Evolutionary conservation across 2,888 invertebrate genomes (phyloP), one percentile per base, ranked within the genome.

Genomic region (Zelleria hepariella): DNA sequence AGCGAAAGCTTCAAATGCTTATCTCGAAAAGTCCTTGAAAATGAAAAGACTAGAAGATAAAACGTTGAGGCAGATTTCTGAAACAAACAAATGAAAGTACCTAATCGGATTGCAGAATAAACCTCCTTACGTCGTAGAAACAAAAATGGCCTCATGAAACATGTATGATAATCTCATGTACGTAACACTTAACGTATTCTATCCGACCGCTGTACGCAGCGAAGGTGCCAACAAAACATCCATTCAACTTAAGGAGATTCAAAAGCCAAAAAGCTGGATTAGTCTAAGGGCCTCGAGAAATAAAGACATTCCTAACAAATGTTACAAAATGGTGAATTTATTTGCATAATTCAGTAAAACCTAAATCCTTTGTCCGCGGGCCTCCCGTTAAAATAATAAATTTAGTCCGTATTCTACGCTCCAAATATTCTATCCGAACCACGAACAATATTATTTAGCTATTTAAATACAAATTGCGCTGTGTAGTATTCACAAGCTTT

Each of bases 251-350:
- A 72, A 77, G 74, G 74, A 72, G 76, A 79, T 78, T 77, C 73
- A 75, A 76, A 78, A 80, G 73, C 74, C 74, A 61, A 77, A 82
- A 78, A 76, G 74, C 73, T 69, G 77, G 80, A 84, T 84, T 79
- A 81, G 77, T 75, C 79, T 73, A 68, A 76, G 74, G 75, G 76
- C 74, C 78, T 82, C 82, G 82, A 86, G 77, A 85, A 85, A 86
- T 86, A 85, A 86, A 85, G 85, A 84, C 86, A 84, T 86, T 85
- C 75, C 78, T 78, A 83, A 86, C 87, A 87, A 87, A 86, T 87
- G 87, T 87, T 86, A 85, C 87, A 83, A 80, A 85, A 84, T 85
- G 84, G 84, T 82, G 86, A 86, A 86, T 86, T 85, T 86, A 87
- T 87, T 87, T 87, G 86, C 86, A 86, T 87, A 87, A 85, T 83